Percentiles rank a stretch among this genome's conserved stretches.
Conservation (phyloP, 2,888 invertebrate genomes). For the Pandemis heparana region DNA sequence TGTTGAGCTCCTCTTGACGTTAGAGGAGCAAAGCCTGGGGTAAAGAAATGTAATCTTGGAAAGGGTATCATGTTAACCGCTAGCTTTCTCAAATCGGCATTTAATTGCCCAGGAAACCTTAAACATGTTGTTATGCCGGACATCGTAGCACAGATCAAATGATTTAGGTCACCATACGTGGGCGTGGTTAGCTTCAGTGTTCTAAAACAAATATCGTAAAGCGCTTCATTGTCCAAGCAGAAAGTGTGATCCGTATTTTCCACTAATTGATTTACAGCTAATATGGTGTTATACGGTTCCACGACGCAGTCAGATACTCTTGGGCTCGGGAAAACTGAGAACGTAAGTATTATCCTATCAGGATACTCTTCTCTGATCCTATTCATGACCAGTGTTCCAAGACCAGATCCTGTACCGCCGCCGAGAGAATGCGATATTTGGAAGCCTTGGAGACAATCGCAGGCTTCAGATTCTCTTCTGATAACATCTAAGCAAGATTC, state of each 20-base stretch:
- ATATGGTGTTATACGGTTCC: constrained; percentile 93
- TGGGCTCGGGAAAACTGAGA: constrained; percentile 92
- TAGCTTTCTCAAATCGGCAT: constrained; percentile 77
- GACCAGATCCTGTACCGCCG: constrained; percentile 81
- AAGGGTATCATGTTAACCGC: constrained; percentile 87
- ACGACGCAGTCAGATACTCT: constrained; percentile 89
- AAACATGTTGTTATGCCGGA: constrained; percentile 94
- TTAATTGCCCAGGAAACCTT: constrained; percentile 85
- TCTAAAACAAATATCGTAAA: constrained; percentile 92
- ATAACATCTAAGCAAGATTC: constrained; percentile 94
- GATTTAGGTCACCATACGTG: constrained; percentile 92
- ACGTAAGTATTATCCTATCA: constrained; percentile 93
- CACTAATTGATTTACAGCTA: constrained; percentile 93
- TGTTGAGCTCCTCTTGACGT: constrained; percentile 94
- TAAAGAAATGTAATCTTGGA: constrained; percentile 86
- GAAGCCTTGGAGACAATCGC: constrained; percentile 96
- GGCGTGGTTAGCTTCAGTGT: constrained; percentile 91
- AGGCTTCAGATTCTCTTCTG: constrained; percentile 93
- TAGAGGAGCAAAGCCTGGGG: constrained; percentile 88
- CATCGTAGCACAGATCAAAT: constrained; percentile 94
- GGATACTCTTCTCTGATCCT: constrained; percentile 96
- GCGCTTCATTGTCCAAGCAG: constrained; percentile 90
- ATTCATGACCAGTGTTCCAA: constrained; percentile 90
- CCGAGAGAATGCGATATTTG: constrained; percentile 91
- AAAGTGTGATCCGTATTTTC: constrained; percentile 90